Conservation (phyloP, 2,113 vertebrate genomes). For the Oreocharis arfaki region DNA sequence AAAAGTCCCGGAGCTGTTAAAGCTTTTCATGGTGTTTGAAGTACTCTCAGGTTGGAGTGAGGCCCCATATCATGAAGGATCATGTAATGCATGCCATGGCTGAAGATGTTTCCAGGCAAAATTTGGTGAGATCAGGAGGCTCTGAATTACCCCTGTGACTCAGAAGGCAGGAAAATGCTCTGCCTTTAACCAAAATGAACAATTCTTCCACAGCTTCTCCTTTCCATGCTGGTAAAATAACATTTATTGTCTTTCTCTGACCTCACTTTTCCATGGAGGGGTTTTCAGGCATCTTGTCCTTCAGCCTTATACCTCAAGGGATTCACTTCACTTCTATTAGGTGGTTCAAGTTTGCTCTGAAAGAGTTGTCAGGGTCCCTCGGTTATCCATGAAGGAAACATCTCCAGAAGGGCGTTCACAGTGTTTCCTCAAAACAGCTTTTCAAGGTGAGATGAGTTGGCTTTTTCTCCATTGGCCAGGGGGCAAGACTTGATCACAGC, state of each 20-base stretch:
- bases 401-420: background rate
- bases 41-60: background rate
- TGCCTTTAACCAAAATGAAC: background rate
- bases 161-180: background rate
- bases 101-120: background rate
- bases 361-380: background rate
- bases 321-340: background rate
- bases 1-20: background rate
- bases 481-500: background rate
- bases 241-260: background rate
- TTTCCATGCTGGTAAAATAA: background rate
- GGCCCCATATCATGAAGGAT: background rate
- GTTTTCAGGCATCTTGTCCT: background rate
- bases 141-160: rapidly evolving
- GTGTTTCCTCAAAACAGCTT: background rate
- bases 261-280: background rate
- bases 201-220: background rate
- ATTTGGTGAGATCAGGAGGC: background rate
- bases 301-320: background rate
- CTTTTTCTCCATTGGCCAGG: background rate
- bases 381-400: background rate
- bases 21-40: background rate
- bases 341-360: background rate
- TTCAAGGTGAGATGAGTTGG: background rate
- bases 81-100: rapidly evolving